Conservation (phyloP, 1,140 invertebrate genomes). For the Holcopasites calliopsidis region DNA sequence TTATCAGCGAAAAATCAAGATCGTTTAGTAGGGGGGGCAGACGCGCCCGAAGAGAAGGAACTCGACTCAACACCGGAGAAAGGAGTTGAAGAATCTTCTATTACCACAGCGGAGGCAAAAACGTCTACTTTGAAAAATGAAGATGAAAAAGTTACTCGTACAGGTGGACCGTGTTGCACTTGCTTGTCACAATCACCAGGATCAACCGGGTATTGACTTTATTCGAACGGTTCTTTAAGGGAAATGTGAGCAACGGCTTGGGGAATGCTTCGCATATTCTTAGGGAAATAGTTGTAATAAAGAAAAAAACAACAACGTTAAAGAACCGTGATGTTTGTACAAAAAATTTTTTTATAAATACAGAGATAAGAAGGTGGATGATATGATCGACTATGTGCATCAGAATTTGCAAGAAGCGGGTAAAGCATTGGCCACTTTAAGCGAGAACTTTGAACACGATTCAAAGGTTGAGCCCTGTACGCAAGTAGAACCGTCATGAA, state of each 20-base stretch:
- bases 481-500: conserved; percentile 51
- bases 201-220: conserved; percentile 32
- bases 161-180: conserved; percentile 33
- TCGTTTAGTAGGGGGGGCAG: conserved; percentile 59
- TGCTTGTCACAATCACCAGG: conserved; percentile 10
- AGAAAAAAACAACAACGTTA: no score
- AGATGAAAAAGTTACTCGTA: neutral
- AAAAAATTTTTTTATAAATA: conserved; percentile 12
- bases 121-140: neutral
- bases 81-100: neutral
- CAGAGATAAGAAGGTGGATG: conserved; percentile 72
- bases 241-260: neutral
- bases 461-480: conserved; percentile 74
- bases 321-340: neutral
- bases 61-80: neutral
- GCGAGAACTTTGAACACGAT: conserved; percentile 73
- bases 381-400: conserved; percentile 70
- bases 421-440: conserved; percentile 65
- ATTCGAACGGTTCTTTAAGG: neutral
- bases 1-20: conserved; percentile 13
- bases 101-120: neutral
- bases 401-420: conserved; percentile 71
- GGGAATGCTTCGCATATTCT: neutral
- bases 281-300: neutral
- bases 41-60: conserved; percentile 5